A percentile compares a stretch with the other conserved stretches of the same genome.
phyloP scores from a whole-genome alignment of 2,888 invertebrate species.

The Leucoma salicis region DNA sequence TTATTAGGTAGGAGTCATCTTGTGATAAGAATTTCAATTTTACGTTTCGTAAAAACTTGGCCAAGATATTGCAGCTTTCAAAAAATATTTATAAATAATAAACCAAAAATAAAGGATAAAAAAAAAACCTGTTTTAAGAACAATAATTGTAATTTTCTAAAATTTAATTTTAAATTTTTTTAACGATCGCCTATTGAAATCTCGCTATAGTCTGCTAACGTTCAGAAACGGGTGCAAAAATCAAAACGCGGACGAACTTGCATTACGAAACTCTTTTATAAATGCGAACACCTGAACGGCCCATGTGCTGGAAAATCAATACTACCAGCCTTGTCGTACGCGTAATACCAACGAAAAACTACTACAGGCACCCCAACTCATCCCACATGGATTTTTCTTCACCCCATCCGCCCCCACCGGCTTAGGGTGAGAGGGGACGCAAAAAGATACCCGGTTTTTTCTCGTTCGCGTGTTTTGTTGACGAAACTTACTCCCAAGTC shows the following conservation, averaged over 20 bases:
- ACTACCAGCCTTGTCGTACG: constrained; percentile 77
- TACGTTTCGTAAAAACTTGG: no score
- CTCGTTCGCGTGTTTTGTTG: constrained; percentile 71
- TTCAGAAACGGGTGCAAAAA: background rate
- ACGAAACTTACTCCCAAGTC: constrained; percentile 37
- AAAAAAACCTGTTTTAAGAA: no score
- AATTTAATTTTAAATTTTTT: no score
- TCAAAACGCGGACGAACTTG: constrained; percentile 1
- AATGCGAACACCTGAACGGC: constrained; percentile 62
- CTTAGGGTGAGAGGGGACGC: constrained; percentile 68
- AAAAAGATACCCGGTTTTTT: constrained; percentile 78
- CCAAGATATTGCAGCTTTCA: no score
- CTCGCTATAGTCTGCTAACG: background rate
- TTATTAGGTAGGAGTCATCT: no score
- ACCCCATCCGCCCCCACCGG: constrained; percentile 57
- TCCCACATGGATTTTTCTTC: constrained; percentile 66
- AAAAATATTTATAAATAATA: no score
- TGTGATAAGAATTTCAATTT: no score
- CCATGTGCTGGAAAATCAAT: constrained; percentile 78
- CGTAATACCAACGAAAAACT: constrained; percentile 81
- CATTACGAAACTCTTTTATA: constrained; percentile 33
- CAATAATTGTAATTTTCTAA: no score
- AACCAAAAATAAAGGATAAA: no score
- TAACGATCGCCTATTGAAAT: no score
- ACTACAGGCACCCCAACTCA: constrained; percentile 56